Base-by-base conservation (phyloP, 2,888 invertebrate genomes). In the Synanthedon vespiformis region DNA sequence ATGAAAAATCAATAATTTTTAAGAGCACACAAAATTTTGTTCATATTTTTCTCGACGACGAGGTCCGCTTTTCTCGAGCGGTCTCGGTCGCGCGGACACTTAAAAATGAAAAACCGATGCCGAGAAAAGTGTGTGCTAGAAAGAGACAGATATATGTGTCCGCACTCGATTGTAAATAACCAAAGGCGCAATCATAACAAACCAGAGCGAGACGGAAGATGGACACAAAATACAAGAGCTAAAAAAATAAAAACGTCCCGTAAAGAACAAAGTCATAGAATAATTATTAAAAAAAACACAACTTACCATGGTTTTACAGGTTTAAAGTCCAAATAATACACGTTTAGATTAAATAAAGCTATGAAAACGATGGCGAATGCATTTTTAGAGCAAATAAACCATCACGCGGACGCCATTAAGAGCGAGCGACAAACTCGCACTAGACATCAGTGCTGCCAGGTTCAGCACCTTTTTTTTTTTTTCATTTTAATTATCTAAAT, bases 1-100 rank as follows among this genome's bases (percentile, higher is more conserved):
- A 79, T 77, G 79, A 70, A 86, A 85, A 84, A 87, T 87, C 87
- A 87, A 87, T 88, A 87, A 78, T 79, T 84, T 86, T 84, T 83
- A 80, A 77, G 77, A 79, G 79, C 71, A 77, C 78, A 70, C 34
- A 34, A 34, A 8, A 75, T 71, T 74, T 77, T 84, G 82, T 81
- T 83, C 81, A 83, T 86, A 84, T 83, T 84, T 84, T 85, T 83
- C 80, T 22, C 5, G 22, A 78, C 70, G 48, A 67, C 68, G 75
- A 75, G 72, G 74, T 74, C 73, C 68, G 69, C 70, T 70, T 72
- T 74, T 73, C 79, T 68, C 64, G 66, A 72, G 61, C 61, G 62
- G 64, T 80, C 80, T 76, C 83, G 52, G 67, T 74, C 81, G 71
- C 70, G 67, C 76, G 66, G 70, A 66, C 69, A 74, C 79, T 73